Evolutionary conservation across 2,113 vertebrate species (phyloP), one percentile per base, ranked within the genome.

Genomic region (Rhynchopsitta pachyrhyncha): DNA sequence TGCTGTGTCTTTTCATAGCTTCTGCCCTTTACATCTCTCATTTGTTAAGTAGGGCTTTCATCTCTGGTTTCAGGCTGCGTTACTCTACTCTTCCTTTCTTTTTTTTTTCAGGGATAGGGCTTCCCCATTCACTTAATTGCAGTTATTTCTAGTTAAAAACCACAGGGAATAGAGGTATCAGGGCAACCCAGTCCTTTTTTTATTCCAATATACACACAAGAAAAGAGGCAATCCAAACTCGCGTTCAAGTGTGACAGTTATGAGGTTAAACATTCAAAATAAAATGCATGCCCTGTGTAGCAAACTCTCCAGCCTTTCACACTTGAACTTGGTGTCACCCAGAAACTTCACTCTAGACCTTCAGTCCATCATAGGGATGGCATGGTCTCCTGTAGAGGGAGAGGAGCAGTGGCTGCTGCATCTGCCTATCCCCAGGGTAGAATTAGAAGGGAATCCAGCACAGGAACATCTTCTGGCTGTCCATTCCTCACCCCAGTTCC

Each of bases 1-100:
- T 76, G 81, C 83, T 80, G 62, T 93, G 77, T 59, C 77, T 91
- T 93, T 88, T 93, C 89, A 92, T 94, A 96, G 91, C 91, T 92
- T 66, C 77, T 91, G 91, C 83, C 92, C 94, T 84, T 94, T 93
- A 53, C 75, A 67, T 89, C 57, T 76, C 83, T 95, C 69, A 66
- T 75, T 92, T 79, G 52, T 62, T 96, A 94, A 89, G 86, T 57
- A 93, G 69, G 37, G 41, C 62, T 95, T 96, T 94, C 92, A 87
- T 92, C 90, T 96, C 88, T 28, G 66, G 52, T 92, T 95, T 95
- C 95, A 93, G 82, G 24, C 52, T 63, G 14, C 23, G 23, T 79
- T 85, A 27, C 49, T 89, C 3, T 35, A 35, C 33, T 23, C 20
- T 14, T 14, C 6, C n/a, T 68, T 89, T 82, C 87, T 79, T 93